These are phyloP conservation scores for Xanthorhoe spadicearia DNA, from an alignment of 2,888 invertebrate genomes.

Conservation along the genomic window DNA sequence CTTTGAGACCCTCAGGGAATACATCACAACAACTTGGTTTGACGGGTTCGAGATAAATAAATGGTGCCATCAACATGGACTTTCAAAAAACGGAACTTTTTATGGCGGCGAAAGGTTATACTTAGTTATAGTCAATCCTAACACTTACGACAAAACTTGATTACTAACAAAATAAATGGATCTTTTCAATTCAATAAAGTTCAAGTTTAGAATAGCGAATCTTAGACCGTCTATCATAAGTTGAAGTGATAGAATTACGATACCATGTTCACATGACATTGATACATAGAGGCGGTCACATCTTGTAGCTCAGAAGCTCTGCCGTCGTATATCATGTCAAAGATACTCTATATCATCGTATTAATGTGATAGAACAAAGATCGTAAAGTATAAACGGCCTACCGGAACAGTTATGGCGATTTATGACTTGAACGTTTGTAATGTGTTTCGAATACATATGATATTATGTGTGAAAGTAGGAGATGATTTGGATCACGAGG, in stretches of 20 bases:
- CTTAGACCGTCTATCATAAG: constrained; percentile 7
- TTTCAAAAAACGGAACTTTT: background rate
- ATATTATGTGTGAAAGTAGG: background rate
- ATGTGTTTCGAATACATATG: background rate
- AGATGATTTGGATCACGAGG: background rate
- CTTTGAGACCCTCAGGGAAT: constrained; percentile 31
- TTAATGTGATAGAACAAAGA: constrained; percentile 16
- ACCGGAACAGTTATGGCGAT: constrained; percentile 11
- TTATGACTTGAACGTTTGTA: constrained; percentile 13
- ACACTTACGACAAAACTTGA: background rate
- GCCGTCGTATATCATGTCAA: constrained; percentile 33
- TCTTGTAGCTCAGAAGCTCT: constrained; percentile 31
- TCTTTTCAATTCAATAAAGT: no score
- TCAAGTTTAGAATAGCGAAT: background rate
- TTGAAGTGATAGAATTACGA: constrained; percentile 13
- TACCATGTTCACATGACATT: constrained; percentile 31
- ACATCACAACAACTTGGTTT: constrained; percentile 19
- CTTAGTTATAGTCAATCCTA: no score
- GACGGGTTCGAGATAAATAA: constrained; percentile 13
- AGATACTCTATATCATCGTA: constrained; percentile 16
- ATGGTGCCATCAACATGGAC: background rate
- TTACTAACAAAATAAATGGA: background rate
- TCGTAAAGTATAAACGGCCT: constrained; percentile 21
- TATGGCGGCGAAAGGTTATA: no score
- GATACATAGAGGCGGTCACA: constrained; percentile 26